A percentile compares a stretch with the other conserved stretches of the same genome.
phyloP scores from a whole-genome alignment of 2,888 invertebrate genomes.

The Gymnosoma rotundatum region DNA sequence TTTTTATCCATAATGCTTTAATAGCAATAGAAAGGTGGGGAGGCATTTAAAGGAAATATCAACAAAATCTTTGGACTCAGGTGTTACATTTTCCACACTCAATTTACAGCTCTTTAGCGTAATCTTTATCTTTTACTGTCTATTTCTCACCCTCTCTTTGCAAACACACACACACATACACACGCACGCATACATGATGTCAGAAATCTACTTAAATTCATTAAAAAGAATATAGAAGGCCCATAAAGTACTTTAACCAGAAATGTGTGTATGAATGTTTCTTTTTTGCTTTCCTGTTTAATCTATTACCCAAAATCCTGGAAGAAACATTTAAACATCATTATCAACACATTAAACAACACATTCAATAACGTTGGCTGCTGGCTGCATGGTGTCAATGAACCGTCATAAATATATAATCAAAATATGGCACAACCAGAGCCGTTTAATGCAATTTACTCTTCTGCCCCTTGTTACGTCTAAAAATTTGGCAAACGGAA shows the following conservation, averaged over 20 bases:
- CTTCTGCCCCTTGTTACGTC: slow-evolving; percentile 60
- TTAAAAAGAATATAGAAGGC: slow-evolving; percentile 5
- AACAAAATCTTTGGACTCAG: slow-evolving; percentile 72
- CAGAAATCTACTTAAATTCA: slow-evolving; percentile 23
- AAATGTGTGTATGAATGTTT: neutral
- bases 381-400: slow-evolving; percentile 56
- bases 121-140: slow-evolving; percentile 56
- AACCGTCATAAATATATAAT: slow-evolving; percentile 70
- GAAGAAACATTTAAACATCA: slow-evolving; percentile 73
- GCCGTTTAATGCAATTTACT: slow-evolving; percentile 80
- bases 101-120: slow-evolving; percentile 69
- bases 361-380: slow-evolving; percentile 43
- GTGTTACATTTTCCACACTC: slow-evolving; percentile 77
- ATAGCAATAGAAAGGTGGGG: slow-evolving; percentile 6
- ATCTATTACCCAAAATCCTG: slow-evolving; percentile 45
- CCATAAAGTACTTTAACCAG: too few relatives aligned
- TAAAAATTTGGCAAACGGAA: neutral
- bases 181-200: slow-evolving; percentile 37
- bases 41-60: slow-evolving; percentile 20
- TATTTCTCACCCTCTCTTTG: neutral
- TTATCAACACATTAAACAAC: slow-evolving; percentile 77
- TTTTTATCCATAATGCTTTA: slow-evolving; percentile 41
- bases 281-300: slow-evolving; percentile 10
- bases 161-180: neutral
- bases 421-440: slow-evolving; percentile 70